Percentiles rank a stretch among this genome's conserved stretches.
phyloP scores from a whole-genome alignment of 2,888 invertebrate species.

The Ferdinandea cuprea region DNA sequence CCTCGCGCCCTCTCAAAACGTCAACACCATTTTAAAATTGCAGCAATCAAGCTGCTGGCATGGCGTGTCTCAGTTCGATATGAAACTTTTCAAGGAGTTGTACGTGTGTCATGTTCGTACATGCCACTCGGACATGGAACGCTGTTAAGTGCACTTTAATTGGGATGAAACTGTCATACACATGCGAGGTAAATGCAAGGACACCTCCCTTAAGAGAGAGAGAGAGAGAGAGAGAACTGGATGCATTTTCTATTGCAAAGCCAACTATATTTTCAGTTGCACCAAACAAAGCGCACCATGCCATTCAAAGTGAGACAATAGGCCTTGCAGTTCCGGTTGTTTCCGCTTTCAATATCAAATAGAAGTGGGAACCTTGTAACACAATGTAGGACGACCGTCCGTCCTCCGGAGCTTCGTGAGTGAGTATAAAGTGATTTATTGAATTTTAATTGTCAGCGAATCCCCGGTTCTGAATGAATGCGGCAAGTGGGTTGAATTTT shows the following conservation, averaged over 20 bases:
- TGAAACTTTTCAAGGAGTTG: conserved; percentile 63
- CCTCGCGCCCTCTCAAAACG: conserved; percentile 16
- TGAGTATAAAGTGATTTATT: conserved; percentile 58
- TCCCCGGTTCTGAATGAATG: conserved; percentile 6
- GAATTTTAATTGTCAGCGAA: conserved; percentile 69
- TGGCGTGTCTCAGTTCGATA: conserved; percentile 6
- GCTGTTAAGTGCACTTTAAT: conserved; percentile 63
- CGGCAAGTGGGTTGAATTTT: conserved; percentile 54
- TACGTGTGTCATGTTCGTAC: conserved; percentile 46
- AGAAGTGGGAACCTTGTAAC: conserved; percentile 33
- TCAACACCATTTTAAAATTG: conserved; percentile 32
- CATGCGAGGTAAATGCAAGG: not conserved
- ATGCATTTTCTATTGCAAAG: conserved; percentile 50
- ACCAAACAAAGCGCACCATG: conserved; percentile 39
- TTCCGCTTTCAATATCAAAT: conserved; percentile 11
- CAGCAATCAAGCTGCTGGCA: conserved; percentile 11
- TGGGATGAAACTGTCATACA: conserved; percentile 61
- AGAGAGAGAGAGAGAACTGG: too few relatives aligned
- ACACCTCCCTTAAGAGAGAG: conserved; percentile 11
- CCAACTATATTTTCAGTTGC: conserved; percentile 26
- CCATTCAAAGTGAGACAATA: conserved; percentile 55
- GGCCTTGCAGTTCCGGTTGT: conserved; percentile 30
- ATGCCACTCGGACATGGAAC: conserved; percentile 51
- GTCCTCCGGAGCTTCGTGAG: too few relatives aligned
- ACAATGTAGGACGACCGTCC: conserved; percentile 19